phyloP scores from a whole-genome alignment of 1,140 invertebrate genomes.

The Drosophila pseudoobscura region DNA sequence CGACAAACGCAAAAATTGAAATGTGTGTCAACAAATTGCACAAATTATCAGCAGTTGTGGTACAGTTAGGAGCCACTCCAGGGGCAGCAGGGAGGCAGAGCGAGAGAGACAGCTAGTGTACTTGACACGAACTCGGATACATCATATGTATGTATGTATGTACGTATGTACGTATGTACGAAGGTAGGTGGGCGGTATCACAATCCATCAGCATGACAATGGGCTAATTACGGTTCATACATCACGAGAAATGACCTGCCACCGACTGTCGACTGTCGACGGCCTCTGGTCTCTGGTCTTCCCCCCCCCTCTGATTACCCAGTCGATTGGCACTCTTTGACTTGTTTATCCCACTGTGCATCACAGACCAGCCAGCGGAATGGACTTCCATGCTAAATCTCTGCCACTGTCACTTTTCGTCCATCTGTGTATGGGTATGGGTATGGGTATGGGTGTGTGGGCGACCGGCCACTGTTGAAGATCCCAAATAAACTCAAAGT shows the following conservation, averaged over 20 bases:
- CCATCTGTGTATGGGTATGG: conserved; percentile 7
- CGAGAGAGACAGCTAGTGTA: too few species aligned
- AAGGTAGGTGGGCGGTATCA: conserved; percentile 20
- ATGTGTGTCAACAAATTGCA: conserved; percentile 80
- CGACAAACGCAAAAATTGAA: conserved; percentile 51
- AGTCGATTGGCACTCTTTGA: background rate
- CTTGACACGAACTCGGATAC: too few species aligned
- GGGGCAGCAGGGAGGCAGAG: too few species aligned
- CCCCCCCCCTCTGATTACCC: too few species aligned
- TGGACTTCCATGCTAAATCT: conserved; percentile 25
- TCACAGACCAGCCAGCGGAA: background rate
- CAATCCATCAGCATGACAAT: conserved; percentile 41
- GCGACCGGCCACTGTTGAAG: background rate
- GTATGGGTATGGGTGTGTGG: background rate
- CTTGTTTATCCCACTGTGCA: background rate
- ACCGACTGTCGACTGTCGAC: background rate
- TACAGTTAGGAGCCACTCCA: background rate
- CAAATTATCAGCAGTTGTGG: conserved; percentile 61
- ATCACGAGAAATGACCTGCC: conserved; percentile 24
- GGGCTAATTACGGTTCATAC: conserved; percentile 40
- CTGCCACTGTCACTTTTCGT: background rate
- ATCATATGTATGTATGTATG: too few species aligned
- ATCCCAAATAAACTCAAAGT: too few species aligned
- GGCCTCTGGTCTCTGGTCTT: background rate
- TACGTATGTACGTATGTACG: too few species aligned